phyloP scores from a whole-genome alignment of 2,797 vertebrate genomes.

The Mastacembelus armatus region DNA sequence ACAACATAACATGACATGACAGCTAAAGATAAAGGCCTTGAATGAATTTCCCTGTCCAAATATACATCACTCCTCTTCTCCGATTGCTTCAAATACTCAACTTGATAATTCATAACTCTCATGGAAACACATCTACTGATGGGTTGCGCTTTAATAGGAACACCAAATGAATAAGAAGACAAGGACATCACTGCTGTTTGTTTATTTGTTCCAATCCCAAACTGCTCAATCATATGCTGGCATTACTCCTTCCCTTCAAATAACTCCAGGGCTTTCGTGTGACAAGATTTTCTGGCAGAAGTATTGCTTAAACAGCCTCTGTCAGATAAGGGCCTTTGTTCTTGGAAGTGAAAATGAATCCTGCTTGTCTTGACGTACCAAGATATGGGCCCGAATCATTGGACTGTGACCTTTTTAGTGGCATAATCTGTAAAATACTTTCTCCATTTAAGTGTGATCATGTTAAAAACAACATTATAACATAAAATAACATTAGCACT shows the following conservation, averaged over 20 bases:
- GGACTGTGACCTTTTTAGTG: slow-evolving; percentile 1
- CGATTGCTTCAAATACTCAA: slow-evolving; percentile 28
- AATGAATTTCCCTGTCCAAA: neutral
- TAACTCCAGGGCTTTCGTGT: slow-evolving; percentile 1
- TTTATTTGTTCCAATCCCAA: slow-evolving; percentile 7
- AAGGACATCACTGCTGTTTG: slow-evolving; percentile 18
- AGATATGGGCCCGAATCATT: neutral
- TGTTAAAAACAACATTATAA: neutral
- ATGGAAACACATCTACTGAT: slow-evolving; percentile 14
- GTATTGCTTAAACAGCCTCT: slow-evolving; percentile 22
- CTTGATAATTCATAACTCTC: neutral
- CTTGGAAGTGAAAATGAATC: slow-evolving; percentile 21
- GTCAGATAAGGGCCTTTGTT: slow-evolving; percentile 15
- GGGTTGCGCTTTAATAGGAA: neutral
- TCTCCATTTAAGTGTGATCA: too few species aligned
- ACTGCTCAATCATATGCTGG: slow-evolving; percentile 5
- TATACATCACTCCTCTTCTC: neutral
- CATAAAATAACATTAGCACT: neutral
- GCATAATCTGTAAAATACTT: neutral
- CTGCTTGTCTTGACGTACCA: neutral
- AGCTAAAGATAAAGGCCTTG: too few species aligned
- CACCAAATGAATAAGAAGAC: slow-evolving; percentile 16
- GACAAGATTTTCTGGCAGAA: slow-evolving; percentile 5
- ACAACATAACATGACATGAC: neutral
- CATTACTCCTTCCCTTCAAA: neutral